Base-by-base conservation (phyloP, 2,888 invertebrate species). In the Scrobipalpa costella region DNA sequence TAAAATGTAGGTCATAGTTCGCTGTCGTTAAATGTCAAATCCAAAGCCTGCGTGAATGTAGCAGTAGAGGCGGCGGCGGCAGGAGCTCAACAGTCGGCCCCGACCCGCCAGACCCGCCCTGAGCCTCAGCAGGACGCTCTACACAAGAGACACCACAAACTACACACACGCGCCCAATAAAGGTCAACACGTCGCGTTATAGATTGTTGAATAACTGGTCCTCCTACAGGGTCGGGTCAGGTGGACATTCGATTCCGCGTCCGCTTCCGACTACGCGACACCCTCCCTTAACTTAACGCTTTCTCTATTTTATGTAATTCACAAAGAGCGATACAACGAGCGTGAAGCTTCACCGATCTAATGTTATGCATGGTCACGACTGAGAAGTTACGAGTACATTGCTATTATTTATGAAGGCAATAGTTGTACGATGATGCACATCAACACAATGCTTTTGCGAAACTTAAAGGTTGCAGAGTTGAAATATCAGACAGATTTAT, bases 201-300 rank as follows among this genome's bases (percentile, higher is more conserved):
- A 80, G 84, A 87, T 83, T 77, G 85, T 87, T 83, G 83, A 79
- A 83, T 79, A 81, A 87, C 86, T 77, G 76, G 83, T 85, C 79
- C 69, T 68, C 72, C 72, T 72, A 73, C 87, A 87, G 87, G 88
- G 89, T 84, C 86, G 75, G 76, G 76, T 80, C 83, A 83, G 77
- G 73, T 81, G 76, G 75, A 77, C 74, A 65, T 64, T 70, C 71
- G 72, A 79, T 87, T 88, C 86, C 86, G 84, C 81, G 76, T 90
- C 87, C 88, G 88, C 88, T 88, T 90, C 88, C 87, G 86, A 85
- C 76, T 73, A 55, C 64, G 65, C 66, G 66, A 64, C 15, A 64
- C 67, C 73, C 65, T 64, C 66, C 70, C 74, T 77, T 83, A 81
- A 82, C 78, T 78, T 74, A 75, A 63, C 63, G 73, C 85, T 86